Evolutionary conservation across 2,797 vertebrate genomes (phyloP), one percentile per base, ranked within the genome.

Genomic region (Helarctos malayanus): DNA sequence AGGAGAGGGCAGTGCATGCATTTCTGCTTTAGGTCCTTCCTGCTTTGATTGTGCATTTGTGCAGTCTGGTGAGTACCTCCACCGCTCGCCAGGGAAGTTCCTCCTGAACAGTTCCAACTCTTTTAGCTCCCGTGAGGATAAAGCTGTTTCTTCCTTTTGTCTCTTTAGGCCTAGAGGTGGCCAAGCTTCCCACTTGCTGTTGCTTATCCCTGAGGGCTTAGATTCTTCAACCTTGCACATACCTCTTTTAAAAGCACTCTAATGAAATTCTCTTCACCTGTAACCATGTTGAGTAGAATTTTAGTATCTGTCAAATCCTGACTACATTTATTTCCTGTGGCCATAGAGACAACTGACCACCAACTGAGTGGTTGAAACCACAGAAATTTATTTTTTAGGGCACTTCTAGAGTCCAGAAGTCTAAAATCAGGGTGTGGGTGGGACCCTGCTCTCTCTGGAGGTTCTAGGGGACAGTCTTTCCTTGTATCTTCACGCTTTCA

Each of bases 81-180:
- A 3, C 3, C 2, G 4, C 14, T 29, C 0, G n/a, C 25, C 2
- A 0, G 4, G 16, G 8, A 1, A 12, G 1, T 13, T 57, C 49
- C 38, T 73, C 15, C 32, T 35, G n/a, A 32, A 11, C 1, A 29
- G 29, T 25, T 5, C 10, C 29, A 27, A 35, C 49, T 56, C 35
- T 45, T 23, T 90, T 7, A 54, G n/a, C 4, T 69, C 41, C 52
- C 11, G 3, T 8, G 21, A 45, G 76, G 59, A 41, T 23, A 13
- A 78, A 35, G 29, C 29, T 38, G 2, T 71, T 78, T 15, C 38
- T 73, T 85, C 11, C 14, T 56, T 78, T 75, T 25, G 7, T 56
- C 25, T 54, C 35, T 63, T 71, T n/a, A 56, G 59, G 12, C 16
- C 8, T 52, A 47, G 32, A 81, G 4, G 41, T 65, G n/a, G 9